Conservation (phyloP, 2,888 invertebrate genomes). For the Branchellion lobata region DNA sequence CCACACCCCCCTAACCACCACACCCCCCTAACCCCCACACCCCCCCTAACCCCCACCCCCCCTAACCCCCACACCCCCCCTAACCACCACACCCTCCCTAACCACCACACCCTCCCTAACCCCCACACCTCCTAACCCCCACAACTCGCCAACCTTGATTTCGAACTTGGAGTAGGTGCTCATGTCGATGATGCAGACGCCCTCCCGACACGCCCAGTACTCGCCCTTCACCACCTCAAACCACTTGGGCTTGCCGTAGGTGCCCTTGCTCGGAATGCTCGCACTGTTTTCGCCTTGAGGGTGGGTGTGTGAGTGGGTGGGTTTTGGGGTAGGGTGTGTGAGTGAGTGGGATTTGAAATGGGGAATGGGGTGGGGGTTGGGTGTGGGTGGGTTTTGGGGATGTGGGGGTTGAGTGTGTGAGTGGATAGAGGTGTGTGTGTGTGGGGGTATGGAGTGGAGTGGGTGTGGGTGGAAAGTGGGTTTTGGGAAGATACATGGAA, state of each 20-base stretch:
- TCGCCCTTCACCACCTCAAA: constrained; percentile 65
- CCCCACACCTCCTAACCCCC: too few species aligned
- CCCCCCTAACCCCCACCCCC: too few species aligned
- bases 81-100: background rate
- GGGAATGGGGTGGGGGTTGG: background rate
- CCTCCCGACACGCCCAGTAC: constrained; percentile 88
- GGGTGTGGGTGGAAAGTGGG: too few species aligned
- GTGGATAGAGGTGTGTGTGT: too few species aligned
- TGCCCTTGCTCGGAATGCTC: constrained; percentile 42
- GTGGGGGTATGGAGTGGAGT: too few species aligned
- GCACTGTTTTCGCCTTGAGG: background rate
- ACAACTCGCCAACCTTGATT: constrained; percentile 71
- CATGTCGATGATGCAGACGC: constrained; percentile 89
- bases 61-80: too few species aligned
- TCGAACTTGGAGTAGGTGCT: constrained; percentile 96
- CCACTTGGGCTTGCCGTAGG: constrained; percentile 52
- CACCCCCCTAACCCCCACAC: too few species aligned
- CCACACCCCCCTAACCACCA: background rate
- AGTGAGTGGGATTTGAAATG: background rate
- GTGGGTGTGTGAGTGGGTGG: background rate
- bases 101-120: background rate
- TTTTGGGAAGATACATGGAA: too few species aligned
- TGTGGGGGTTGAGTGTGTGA: background rate
- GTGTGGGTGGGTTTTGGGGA: background rate
- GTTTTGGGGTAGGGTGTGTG: background rate